Evolutionary conservation across 1,140 invertebrate genomes (phyloP).

Genomic region (Leptinotarsa lineolata): DNA sequence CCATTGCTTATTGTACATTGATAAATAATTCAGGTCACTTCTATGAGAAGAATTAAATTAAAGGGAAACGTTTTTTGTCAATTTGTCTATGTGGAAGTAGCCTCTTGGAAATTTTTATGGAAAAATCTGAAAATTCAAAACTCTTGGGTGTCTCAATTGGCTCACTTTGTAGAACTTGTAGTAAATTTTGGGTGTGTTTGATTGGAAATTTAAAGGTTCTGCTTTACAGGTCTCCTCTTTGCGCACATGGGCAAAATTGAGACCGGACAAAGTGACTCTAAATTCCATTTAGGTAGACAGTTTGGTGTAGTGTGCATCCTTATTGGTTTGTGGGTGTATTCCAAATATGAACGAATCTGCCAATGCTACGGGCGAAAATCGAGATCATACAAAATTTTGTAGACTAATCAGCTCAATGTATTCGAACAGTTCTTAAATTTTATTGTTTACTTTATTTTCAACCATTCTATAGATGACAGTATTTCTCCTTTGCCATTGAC

Average conservation of each 20-base stretch:
- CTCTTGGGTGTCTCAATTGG: slow-evolving; percentile 43
- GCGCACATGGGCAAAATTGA: slow-evolving; percentile 73
- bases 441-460: too few relatives aligned
- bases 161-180: slow-evolving; percentile 34
- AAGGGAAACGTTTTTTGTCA: too few relatives aligned
- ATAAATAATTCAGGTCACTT: too few relatives aligned
- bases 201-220: slow-evolving; percentile 56
- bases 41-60: too few relatives aligned
- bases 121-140: background rate
- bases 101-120: background rate
- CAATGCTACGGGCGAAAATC: slow-evolving; percentile 8
- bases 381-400: background rate
- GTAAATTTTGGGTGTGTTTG: slow-evolving; percentile 47
- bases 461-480: too few relatives aligned
- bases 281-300: slow-evolving; percentile 43
- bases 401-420: too few relatives aligned
- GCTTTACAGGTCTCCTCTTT: slow-evolving; percentile 86
- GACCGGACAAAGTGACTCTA: slow-evolving; percentile 50
- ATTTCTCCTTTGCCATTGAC: too few relatives aligned
- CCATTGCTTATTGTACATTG: too few relatives aligned
- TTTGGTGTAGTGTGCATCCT: slow-evolving; percentile 36
- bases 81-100: too few relatives aligned
- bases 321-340: slow-evolving; percentile 37
- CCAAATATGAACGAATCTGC: slow-evolving; percentile 18
- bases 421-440: too few relatives aligned